Evolutionary conservation across 2,113 vertebrate species (phyloP), one percentile per base, ranked within the genome.

Genomic region (Eonycteris spelaea): DNA sequence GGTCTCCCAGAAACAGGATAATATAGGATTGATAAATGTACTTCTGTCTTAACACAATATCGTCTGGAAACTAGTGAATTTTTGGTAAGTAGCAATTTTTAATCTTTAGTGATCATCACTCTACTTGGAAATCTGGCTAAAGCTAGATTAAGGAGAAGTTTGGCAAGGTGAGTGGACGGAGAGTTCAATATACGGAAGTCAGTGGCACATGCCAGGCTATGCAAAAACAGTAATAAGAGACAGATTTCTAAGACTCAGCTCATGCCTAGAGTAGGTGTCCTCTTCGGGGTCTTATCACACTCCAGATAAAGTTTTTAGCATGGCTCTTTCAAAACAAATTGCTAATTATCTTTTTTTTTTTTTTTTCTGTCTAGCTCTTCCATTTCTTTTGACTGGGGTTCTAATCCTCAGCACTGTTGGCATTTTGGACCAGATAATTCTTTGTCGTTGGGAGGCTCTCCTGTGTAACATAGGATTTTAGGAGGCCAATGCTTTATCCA

Each of bases 401-500:
- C 43, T 82, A 40, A 70, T 43, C 2, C 33, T 82, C 30, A 40
- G 28, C 14, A 4, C 24, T 82, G 2, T 55, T n/a, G 82, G 6
- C 8, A 45, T 80, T 65, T 59, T 63, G 80, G 53, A 3, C 2
- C 19, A 19, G 26, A 22, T 28, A 8, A 12, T 61, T 22, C 48
- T 59, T 70, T 63, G 65, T 86, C 38, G 19, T 13, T 12, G 30
- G 40, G 22, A 18, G 13, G 45, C 11, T 70, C 22, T 48, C n/a
- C 19, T 82, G 10, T 73, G 2, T 18, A 21, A 43, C 35, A 0
- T 19, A 48, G 26, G 48, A 51, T 51, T 51, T 98, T 98, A 98
- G 98, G 98, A 98, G 98, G 98, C 98, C 98, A 98, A 97, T 98
- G 98, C 98, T 98, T 98, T 99, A 98, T 98, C 98, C 98, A 98